Evolutionary conservation across 92 coral and sea anemone species (phyloP).

Genomic region (Palythoa grandiflora): DNA sequence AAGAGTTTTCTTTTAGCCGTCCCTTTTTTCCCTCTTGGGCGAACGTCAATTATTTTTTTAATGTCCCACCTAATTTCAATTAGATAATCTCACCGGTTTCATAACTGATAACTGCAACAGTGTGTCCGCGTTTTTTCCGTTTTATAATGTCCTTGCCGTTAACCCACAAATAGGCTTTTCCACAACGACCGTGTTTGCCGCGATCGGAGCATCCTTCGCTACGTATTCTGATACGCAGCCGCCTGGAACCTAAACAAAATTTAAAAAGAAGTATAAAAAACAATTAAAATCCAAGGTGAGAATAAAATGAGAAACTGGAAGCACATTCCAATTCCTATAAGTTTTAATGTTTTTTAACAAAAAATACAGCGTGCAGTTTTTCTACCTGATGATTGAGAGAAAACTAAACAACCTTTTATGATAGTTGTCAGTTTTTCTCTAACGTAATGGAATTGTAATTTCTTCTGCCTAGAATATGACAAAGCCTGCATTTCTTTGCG

Average conservation of each 20-base stretch:
- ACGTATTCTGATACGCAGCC: conserved; percentile 36
- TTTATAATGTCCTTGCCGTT: conserved; percentile 27
- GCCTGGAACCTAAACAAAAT: conserved; percentile 12
- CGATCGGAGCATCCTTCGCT: conserved; percentile 31
- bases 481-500: too few relatives aligned
- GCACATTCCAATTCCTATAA: too few relatives aligned
- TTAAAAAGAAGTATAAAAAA: neutral
- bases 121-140: conserved; percentile 36
- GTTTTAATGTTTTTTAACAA: too few relatives aligned
- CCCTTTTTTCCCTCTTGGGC: neutral
- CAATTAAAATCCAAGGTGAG: neutral
- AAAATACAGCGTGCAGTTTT: too few relatives aligned
- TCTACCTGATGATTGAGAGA: neutral
- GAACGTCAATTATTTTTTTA: neutral
- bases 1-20: neutral
- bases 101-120: conserved; percentile 18
- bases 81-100: neutral
- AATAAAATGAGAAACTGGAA: too few relatives aligned
- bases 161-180: conserved; percentile 35
- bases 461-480: too few relatives aligned
- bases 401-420: neutral
- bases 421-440: neutral
- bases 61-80: too few relatives aligned
- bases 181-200: conserved; percentile 13
- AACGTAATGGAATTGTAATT: neutral